Conservation (phyloP, 2,113 vertebrate genomes). For the Condylura cristata region DNA sequence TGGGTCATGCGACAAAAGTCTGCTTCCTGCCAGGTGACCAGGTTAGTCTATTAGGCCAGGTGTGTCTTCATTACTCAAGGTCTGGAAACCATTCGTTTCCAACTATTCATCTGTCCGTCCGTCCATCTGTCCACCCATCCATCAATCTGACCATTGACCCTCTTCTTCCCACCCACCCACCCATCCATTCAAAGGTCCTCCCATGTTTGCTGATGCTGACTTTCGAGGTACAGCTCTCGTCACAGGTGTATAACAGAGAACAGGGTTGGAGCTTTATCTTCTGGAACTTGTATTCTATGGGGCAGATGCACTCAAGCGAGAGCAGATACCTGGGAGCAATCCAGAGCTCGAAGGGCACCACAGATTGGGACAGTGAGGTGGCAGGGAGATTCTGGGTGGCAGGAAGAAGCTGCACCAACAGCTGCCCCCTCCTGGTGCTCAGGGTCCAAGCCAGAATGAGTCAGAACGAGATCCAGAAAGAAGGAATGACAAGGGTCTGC, state of each 20-base stretch:
- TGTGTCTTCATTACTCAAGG: neutral
- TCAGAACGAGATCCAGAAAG: too few relatives aligned
- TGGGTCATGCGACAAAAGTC: neutral
- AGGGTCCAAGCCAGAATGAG: too few relatives aligned
- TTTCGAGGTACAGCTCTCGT: neutral
- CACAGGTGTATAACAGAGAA: neutral
- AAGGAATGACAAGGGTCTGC: too few relatives aligned
- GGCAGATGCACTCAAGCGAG: neutral
- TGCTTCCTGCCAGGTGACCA: neutral
- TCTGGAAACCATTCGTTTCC: neutral
- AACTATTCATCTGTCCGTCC: too few relatives aligned
- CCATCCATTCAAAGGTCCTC: neutral
- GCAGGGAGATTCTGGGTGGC: rapidly evolving
- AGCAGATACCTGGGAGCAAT: neutral
- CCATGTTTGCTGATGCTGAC: neutral
- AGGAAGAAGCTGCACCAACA: rapidly evolving
- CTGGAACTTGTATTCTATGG: neutral
- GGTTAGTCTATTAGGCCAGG: neutral
- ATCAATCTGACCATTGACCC: too few relatives aligned
- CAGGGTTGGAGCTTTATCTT: neutral
- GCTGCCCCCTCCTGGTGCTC: too few relatives aligned
- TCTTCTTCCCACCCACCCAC: neutral
- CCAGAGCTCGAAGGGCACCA: neutral
- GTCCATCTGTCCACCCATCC: neutral
- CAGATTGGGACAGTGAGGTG: neutral